A percentile compares a stretch with the other conserved stretches of the same genome.
Conservation (phyloP, 2,113 vertebrate genomes). For the Coregonus clupeaformis region DNA sequence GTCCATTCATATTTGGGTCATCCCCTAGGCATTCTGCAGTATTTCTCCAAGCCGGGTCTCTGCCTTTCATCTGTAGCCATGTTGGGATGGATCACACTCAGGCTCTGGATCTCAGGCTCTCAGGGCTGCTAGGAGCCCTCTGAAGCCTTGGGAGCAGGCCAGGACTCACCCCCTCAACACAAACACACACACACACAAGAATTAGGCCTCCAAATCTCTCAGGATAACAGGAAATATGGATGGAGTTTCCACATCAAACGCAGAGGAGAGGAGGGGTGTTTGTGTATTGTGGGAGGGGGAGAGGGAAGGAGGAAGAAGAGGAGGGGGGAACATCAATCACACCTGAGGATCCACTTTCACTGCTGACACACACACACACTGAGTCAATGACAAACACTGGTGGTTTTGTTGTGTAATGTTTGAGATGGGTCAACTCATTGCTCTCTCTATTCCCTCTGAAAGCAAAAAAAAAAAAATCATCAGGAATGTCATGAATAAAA, state of each 20-base stretch:
- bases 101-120: slow-evolving; percentile 25
- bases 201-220: slow-evolving; percentile 38
- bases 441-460: not conserved
- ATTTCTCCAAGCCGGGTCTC: not conserved
- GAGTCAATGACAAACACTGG: no score
- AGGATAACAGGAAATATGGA: slow-evolving; percentile 60
- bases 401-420: not conserved
- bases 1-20: no score
- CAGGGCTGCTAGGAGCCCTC: slow-evolving; percentile 46
- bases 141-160: not conserved
- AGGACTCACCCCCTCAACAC: slow-evolving; percentile 13
- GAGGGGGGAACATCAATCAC: slow-evolving; percentile 64
- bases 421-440: not conserved
- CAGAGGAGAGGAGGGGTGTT: slow-evolving; percentile 45
- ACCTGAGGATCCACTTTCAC: slow-evolving; percentile 37
- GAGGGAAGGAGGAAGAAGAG: slow-evolving; percentile 35
- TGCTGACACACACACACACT: slow-evolving; percentile 46
- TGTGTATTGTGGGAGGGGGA: slow-evolving; percentile 60
- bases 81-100: slow-evolving; percentile 46
- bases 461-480: slow-evolving; percentile 29
- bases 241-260: slow-evolving; percentile 68
- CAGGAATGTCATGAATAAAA: not conserved
- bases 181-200: slow-evolving; percentile 26
- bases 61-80: slow-evolving; percentile 47
- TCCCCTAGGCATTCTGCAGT: slow-evolving; percentile 15